These are phyloP conservation scores for Morelia viridis DNA, from an alignment of 2,797 vertebrate genomes.

Conservation along the genomic window DNA sequence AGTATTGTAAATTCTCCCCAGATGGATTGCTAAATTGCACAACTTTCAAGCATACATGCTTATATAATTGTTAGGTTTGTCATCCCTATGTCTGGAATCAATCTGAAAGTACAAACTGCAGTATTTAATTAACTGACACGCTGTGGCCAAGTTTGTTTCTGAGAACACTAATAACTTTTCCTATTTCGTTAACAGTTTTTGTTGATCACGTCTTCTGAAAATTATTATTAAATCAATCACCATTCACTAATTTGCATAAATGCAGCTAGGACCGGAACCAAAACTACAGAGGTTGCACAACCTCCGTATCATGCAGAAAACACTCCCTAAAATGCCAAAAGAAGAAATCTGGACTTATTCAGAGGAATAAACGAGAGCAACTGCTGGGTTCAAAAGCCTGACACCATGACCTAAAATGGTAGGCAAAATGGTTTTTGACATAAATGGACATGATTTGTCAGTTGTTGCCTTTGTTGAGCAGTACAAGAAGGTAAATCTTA, in stretches of 20 bases:
- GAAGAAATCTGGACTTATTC: background rate
- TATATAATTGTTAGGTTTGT: background rate
- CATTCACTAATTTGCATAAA: background rate
- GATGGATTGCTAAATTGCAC: background rate
- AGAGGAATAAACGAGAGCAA: background rate
- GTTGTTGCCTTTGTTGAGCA: background rate
- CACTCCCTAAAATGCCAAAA: background rate
- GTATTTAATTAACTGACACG: background rate
- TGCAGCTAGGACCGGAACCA: background rate
- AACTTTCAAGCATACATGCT: background rate
- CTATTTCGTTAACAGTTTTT: background rate
- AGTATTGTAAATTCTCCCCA: constrained; percentile 3
- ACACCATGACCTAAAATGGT: background rate
- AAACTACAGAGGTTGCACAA: background rate
- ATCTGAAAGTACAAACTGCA: constrained; percentile 8
- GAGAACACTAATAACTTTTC: constrained; percentile 2
- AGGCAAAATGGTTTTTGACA: background rate
- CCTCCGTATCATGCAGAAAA: background rate
- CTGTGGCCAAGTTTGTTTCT: constrained; percentile 12
- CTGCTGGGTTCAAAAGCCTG: background rate
- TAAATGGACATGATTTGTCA: background rate
- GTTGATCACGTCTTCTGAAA: background rate
- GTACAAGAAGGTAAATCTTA: background rate
- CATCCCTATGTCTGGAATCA: background rate
- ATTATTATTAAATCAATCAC: background rate